Evolutionary conservation across 2,113 vertebrate genomes (phyloP).

Genomic region (Ursus arctos): DNA sequence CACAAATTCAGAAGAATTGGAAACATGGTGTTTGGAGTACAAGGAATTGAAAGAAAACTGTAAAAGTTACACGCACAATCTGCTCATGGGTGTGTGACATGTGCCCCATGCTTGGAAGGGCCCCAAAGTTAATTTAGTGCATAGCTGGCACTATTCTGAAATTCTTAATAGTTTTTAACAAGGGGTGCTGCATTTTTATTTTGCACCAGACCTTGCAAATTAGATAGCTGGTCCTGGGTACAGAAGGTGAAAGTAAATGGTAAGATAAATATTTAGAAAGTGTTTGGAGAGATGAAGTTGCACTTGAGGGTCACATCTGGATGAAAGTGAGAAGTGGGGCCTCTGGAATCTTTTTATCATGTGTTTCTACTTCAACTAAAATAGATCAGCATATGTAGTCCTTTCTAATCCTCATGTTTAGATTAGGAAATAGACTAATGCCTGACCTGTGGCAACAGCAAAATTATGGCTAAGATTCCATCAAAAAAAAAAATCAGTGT

Average conservation of each 20-base stretch:
- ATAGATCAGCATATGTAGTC: background rate
- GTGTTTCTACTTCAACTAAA: background rate
- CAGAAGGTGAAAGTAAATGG: background rate
- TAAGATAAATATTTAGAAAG: conserved; percentile 57
- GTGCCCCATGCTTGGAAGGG: background rate
- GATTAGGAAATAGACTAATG: background rate
- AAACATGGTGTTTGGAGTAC: background rate
- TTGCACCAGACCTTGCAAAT: background rate
- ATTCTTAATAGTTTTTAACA: background rate
- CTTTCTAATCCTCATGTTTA: background rate
- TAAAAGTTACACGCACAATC: background rate
- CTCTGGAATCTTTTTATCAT: background rate
- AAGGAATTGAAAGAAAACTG: conserved; percentile 6
- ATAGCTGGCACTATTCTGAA: background rate
- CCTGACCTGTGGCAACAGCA: background rate
- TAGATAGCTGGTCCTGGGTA: background rate
- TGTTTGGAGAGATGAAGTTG: conserved; percentile 50
- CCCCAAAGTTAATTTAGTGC: background rate
- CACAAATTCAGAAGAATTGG: background rate
- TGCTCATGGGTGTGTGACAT: background rate
- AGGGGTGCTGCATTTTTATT: background rate
- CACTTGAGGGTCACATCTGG: background rate
- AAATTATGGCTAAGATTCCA: background rate
- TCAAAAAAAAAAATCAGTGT: background rate
- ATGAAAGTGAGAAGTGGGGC: conserved; percentile 17